Evolutionary conservation across 1,140 invertebrate genomes (phyloP).

Genomic region (Oncopodura yosiiana): DNA sequence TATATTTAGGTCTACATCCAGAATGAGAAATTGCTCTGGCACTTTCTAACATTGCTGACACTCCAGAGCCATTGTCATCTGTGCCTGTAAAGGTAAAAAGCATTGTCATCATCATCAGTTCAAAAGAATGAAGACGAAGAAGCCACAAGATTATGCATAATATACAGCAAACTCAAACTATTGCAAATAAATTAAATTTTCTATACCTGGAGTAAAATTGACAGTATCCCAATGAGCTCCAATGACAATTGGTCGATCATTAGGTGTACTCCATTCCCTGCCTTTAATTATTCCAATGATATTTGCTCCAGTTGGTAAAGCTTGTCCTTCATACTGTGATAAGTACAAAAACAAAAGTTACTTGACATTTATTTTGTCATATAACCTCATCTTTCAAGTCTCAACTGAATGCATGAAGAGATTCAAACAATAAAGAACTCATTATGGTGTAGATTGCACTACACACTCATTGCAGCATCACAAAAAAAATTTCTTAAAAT

Average conservation of each 20-base stretch:
- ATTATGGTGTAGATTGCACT: neutral
- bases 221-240: constrained; percentile 45
- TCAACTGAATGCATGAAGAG: too few species aligned
- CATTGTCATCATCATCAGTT: too few species aligned
- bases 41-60: constrained; percentile 41
- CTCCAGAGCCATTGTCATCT: constrained; percentile 44
- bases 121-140: too few species aligned
- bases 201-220: constrained; percentile 26
- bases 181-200: too few species aligned
- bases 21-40: constrained; percentile 38
- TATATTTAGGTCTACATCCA: constrained; percentile 38
- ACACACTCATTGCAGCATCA: too few species aligned
- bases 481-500: too few species aligned
- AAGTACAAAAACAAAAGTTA: neutral
- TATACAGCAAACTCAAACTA: too few species aligned
- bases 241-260: constrained; percentile 40
- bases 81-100: constrained; percentile 37
- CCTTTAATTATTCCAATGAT: constrained; percentile 42
- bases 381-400: neutral
- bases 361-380: neutral
- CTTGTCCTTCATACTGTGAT: constrained; percentile 25
- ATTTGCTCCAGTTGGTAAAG: constrained; percentile 38
- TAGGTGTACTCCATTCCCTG: constrained; percentile 36
- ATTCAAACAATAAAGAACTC: neutral
- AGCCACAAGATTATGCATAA: too few species aligned